Base-by-base conservation (phyloP, 2,888 invertebrate species). In the Andrena praecox region DNA sequence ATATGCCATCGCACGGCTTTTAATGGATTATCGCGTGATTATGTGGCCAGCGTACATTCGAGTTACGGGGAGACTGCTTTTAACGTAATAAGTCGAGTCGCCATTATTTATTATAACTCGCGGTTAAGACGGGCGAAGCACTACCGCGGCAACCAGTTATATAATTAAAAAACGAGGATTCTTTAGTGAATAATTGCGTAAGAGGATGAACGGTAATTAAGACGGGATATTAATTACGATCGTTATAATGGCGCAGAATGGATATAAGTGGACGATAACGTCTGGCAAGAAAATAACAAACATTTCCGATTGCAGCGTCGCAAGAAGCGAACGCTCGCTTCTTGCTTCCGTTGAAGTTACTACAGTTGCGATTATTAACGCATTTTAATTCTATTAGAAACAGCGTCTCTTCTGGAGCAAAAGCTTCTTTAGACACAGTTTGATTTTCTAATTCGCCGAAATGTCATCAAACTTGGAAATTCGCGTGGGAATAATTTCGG, bases 31-130 rank as follows among this genome's bases (percentile, higher is more conserved):
- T 75, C 82, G 50, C 59, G 62, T 81, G 75, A 75, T 84, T 73
- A 80, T 70, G 52, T 42, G 29, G 16, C 52, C 66, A 59, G 68
- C 70, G 77, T 67, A 54, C 56, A 59, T 10, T 56, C 56, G 24
- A 33, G 33, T 71, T 74, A 73, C 62, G 48, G 42, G 63, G 27
- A 64, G 78, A 54, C 70, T 56, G 70, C 33, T 66, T 83, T 76
- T 24, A 76, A 33, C 62, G 50, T 63, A 60, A 74, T 71, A 79
- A 50, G 71, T 63, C 52, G 33, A 69, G 35, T 68, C 56, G 52
- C 54, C 63, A 80, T 84, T 86, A 87, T 87, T 87, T 87, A 86
- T 87, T 84, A 86, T 82, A 80, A 84, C 74, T 80, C 73, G 75
- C 74, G 78, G 88, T 88, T 86, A 82, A 68, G 42, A 66, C 72